Evolutionary conservation across 2,797 vertebrate species (phyloP), one percentile per base, ranked within the genome.

Genomic region (Luscinia luscinia): DNA sequence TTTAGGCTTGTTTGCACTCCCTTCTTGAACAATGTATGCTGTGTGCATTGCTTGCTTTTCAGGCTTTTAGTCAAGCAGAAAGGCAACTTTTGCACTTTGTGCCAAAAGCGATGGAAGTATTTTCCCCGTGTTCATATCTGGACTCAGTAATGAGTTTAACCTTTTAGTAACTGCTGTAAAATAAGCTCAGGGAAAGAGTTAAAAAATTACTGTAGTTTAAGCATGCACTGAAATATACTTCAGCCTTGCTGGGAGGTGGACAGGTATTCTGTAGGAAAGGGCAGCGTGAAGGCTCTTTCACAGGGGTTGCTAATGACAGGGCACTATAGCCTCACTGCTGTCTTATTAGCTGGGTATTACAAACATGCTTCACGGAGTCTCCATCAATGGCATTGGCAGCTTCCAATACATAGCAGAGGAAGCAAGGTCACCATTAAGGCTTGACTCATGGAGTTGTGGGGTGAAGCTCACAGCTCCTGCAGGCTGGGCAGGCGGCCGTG

Each of bases 41-140:
- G 46, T 89, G 81, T 81, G 58, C 24, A n/a, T 48, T 93, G 82
- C 86, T 94, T 89, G 41, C 23, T 92, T 95, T 95, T 85, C 73
- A 79, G 76, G 69, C 55, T 93, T 92, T 83, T 79, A 85, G 38
- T 93, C 40, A 77, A 91, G 81, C 73, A 81, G 66, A 87, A 94
- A 66, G 76, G 69, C 73, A 93, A 87, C 79, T 87, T 84, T 41
- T 66, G 15, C 63, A 19, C 75, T 84, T 89, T 18, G 43, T 87
- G 86, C 57, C 69, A 82, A 73, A 66, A 84, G 66, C 12, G 0
- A 40, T 69, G 89, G 48, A 61, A 78, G 38, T 91, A 24, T 96
- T 95, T 93, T 81, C 34, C 12, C 22, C 7, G 0, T 81, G 52
- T 76, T 95, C 1, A 0, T 69, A 72, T 30, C 20, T 93, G 75